Evolutionary conservation across 2,888 invertebrate species (phyloP), one percentile per base, ranked within the genome.

Genomic region (Orthonychiurus folsomi): DNA sequence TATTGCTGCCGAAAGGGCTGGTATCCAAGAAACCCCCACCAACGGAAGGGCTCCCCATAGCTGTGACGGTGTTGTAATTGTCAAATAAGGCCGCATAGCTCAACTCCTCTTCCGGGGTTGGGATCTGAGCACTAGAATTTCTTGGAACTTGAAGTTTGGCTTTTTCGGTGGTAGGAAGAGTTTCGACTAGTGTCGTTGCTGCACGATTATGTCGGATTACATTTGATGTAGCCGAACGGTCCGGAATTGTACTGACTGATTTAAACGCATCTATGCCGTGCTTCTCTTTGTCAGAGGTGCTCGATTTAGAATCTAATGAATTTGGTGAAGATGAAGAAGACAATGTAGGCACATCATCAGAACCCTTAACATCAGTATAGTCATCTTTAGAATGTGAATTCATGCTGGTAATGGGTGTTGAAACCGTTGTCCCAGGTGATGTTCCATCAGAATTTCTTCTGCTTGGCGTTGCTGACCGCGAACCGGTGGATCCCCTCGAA

Each of bases 401-500:
- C 15, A 9, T 5, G 5, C 9, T 5, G 37, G 37, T 37, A 37
- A 37, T 37, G 9, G 37, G 37, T 9, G 37, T 37, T 37, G 37
- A 37, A 37, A 37, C 15, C 37, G 37, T 37, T 37, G 37, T 15
- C 5, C 37, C 15, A 37, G 62, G 61, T 3, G 64, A 56, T 21
- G 24, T 57, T 3, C 50, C 50, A 20, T 59, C 57, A 1, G 69
- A 69, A 37, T 63, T 67, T 60, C 54, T 59, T 28, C 69, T 28
- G 50, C 66, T 66, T 3, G 66, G 63, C 5, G 56, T 25, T 9
- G 59, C 27, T n/a, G 50, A 50, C 21, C 47, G 26, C n/a, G 65
- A 60, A 18, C 69, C 37, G 55, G 60, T 5, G 50, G 60, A 54
- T 60, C 64, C 59, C 23, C 37, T 62, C 12, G 73, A 73, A 9